Base-by-base conservation (phyloP, 2,888 invertebrate species). In the Clivina fossor region DNA sequence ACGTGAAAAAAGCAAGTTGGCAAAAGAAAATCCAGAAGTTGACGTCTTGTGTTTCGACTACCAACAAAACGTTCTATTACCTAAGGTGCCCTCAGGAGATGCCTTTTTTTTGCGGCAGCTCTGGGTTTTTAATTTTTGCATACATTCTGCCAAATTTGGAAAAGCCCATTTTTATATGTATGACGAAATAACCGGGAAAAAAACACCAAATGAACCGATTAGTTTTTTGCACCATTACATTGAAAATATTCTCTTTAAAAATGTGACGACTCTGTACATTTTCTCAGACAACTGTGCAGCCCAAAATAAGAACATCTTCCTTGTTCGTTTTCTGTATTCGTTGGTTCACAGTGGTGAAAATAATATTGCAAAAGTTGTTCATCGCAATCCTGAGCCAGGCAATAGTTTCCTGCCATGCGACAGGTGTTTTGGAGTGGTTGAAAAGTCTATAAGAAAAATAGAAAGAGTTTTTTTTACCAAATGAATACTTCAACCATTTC, bases 21-120 rank as follows among this genome's bases (percentile, higher is more conserved):
- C 7, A 13, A 20, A 38, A 26, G 9, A 38, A 13, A 38, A 38
- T 18, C 19, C 16, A 7, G 15, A 38, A 4, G 13, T 38, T 38
- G 38, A 38, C 13, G 18, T 38, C 20, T 38, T 13, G 20, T 38
- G 38, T 38, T 38, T 38, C 20, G 18, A 26, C 26, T 26, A 26
- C 9, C 26, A 26, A 9, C 26, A 26, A 26, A 26, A 26, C 9
- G 9, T 26, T 5, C 26, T 9, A 5, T 9, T 26, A 5, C 9
- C 26, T 26, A 26, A 26, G 9, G 26, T 26, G 9, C 26, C 9
- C 7, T 26, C 26, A 7, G 26, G 9, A 26, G 26, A 26, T 26
- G 7, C 9, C 20, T 16, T 38, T 7, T 7, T 38, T n/a, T 7
- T 19, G 20, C 38, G 9, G 16, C 9, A 9, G 38, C n/a, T n/a